Conservation (phyloP, 2,113 vertebrate species). For the Chrysochloris asiatica region DNA sequence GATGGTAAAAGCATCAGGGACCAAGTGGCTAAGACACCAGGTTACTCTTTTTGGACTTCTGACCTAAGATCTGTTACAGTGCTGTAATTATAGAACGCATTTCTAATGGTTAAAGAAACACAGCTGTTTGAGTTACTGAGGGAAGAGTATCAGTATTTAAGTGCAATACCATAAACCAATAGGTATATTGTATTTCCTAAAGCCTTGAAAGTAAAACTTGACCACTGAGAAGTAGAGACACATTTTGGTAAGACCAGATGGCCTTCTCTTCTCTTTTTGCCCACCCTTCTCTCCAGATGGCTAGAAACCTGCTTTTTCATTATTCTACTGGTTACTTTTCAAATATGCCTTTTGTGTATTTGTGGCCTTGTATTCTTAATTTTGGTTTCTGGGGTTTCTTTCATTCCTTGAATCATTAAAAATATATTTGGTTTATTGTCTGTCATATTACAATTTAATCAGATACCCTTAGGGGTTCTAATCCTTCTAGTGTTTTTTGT, state of each 20-base stretch:
- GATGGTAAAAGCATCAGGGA: neutral
- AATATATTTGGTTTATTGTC: no score
- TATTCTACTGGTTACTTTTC: neutral
- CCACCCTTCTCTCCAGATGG: neutral
- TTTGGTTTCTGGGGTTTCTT: neutral
- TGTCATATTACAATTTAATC: neutral
- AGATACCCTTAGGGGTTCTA: neutral
- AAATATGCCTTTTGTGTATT: neutral
- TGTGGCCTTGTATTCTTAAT: neutral
- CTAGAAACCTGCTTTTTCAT: neutral
- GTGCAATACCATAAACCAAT: neutral
- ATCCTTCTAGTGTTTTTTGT: neutral
- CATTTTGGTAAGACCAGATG: neutral
- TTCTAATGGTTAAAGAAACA: conserved; percentile 52
- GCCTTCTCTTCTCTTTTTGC: neutral
- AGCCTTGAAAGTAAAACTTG: neutral
- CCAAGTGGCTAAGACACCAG: neutral
- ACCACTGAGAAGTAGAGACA: neutral
- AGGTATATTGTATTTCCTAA: conserved; percentile 22
- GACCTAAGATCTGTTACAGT: neutral
- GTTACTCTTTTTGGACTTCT: neutral
- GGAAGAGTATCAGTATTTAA: neutral
- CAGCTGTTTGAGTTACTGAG: conserved; percentile 40
- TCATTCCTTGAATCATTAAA: neutral
- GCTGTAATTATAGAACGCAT: conserved; percentile 37